Percentiles rank a stretch among this genome's conserved stretches.
phyloP scores from a whole-genome alignment of 2,113 vertebrate species.

The Myocastor coypus region DNA sequence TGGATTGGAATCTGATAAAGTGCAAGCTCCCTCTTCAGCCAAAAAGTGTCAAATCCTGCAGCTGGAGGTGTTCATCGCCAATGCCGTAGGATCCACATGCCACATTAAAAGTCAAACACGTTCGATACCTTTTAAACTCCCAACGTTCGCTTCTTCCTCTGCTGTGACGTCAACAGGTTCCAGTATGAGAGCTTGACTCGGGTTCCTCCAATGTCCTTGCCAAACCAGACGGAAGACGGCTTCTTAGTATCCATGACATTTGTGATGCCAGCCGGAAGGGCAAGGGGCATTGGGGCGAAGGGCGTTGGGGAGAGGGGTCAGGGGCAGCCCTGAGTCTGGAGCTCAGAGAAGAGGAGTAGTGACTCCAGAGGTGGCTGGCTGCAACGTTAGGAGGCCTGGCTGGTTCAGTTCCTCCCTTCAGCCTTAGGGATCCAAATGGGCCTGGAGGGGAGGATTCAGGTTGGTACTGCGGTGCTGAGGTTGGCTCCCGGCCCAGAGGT shows the following conservation, averaged over 20 bases:
- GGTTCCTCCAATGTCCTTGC: conserved; percentile 91
- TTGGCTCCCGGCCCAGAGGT: too few relatives aligned
- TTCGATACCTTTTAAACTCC: conserved; percentile 92
- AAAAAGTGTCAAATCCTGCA: conserved; percentile 89
- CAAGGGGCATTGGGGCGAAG: too few relatives aligned
- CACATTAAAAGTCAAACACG: conserved; percentile 90
- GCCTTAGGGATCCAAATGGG: too few relatives aligned
- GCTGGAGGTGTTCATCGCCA: conserved; percentile 90
- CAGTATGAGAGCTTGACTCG: conserved; percentile 90
- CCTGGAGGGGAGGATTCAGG: too few relatives aligned
- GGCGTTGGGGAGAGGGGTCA: rapidly evolving
- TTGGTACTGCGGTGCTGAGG: too few relatives aligned
- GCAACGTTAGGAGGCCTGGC: too few relatives aligned
- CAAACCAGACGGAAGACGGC: conserved; percentile 89
- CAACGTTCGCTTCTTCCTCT: conserved; percentile 92
- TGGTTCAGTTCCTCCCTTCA: too few relatives aligned
- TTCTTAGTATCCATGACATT: too few relatives aligned
- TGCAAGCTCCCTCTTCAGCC: conserved; percentile 90
- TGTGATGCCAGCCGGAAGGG: too few relatives aligned
- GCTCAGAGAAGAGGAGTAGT: too few relatives aligned
- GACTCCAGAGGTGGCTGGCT: too few relatives aligned
- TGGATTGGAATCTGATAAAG: conserved; percentile 92
- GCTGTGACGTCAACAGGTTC: conserved; percentile 91
- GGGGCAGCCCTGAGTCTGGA: too few relatives aligned
- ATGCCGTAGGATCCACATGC: conserved; percentile 91